A percentile compares a stretch with the other conserved stretches of the same genome.
phyloP scores from a whole-genome alignment of 2,797 vertebrate genomes.

The Sitta carolinensis region DNA sequence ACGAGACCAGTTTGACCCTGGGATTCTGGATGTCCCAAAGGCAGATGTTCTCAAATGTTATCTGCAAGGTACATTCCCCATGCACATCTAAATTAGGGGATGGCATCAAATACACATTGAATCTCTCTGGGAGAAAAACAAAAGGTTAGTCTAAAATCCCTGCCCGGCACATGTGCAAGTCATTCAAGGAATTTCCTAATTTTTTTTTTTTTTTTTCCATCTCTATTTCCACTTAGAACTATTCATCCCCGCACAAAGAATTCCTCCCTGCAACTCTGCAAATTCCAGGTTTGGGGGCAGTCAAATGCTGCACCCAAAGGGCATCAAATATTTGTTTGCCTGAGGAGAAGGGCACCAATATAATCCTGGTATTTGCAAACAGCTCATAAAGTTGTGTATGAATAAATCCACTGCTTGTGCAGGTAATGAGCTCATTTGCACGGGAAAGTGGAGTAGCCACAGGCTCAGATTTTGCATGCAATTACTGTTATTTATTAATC shows the following conservation, averaged over 20 bases:
- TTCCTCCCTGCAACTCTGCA: neutral
- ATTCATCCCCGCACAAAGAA: neutral
- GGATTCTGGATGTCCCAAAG: conserved; percentile 85
- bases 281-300: neutral
- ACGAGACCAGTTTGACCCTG: conserved; percentile 81
- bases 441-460: neutral
- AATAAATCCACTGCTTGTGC: neutral
- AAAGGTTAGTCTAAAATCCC: conserved; percentile 78
- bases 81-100: conserved; percentile 86
- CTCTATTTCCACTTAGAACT: neutral
- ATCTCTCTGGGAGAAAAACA: conserved; percentile 86
- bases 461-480: neutral
- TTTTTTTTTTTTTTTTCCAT: neutral
- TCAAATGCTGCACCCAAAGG: neutral
- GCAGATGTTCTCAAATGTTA: conserved; percentile 84
- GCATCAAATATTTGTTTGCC: neutral
- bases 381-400: neutral
- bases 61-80: conserved; percentile 87
- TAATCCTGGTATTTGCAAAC: neutral
- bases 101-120: conserved; percentile 88
- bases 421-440: neutral
- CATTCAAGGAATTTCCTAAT: conserved; percentile 65
- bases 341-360: neutral
- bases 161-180: conserved; percentile 65
- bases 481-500: conserved; percentile 1